phyloP scores from a whole-genome alignment of 1,140 invertebrate species.

The Pogonus chalceus region DNA sequence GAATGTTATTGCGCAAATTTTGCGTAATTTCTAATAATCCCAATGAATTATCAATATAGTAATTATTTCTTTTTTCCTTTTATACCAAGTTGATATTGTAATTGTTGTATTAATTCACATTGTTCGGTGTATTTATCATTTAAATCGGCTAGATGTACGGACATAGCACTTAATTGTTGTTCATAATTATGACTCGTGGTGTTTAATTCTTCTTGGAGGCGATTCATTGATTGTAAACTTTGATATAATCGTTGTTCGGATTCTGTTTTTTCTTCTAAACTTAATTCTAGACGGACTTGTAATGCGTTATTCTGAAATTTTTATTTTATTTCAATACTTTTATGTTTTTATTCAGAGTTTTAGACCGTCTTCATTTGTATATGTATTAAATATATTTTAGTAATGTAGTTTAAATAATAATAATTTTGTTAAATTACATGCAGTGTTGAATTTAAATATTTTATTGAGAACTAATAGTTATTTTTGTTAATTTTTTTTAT shows the following conservation, averaged over 20 bases:
- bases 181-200: slow-evolving; percentile 77
- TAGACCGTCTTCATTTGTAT: too few species aligned
- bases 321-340: too few species aligned
- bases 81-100: slow-evolving; percentile 39
- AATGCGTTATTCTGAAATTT: slow-evolving; percentile 19
- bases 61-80: slow-evolving; percentile 35
- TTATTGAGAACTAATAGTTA: too few species aligned
- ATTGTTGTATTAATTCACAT: slow-evolving; percentile 61
- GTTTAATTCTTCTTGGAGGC: slow-evolving; percentile 32
- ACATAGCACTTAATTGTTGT: slow-evolving; percentile 78
- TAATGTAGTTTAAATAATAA: too few species aligned
- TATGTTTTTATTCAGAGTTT: too few species aligned
- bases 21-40: too few species aligned
- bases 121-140: slow-evolving; percentile 78
- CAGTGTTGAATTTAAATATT: too few species aligned
- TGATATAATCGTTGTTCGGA: slow-evolving; percentile 33
- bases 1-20: too few species aligned
- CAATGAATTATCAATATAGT: too few species aligned
- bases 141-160: slow-evolving; percentile 83
- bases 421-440: too few species aligned
- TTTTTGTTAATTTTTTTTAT: too few species aligned
- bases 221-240: slow-evolving; percentile 11
- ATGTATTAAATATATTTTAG: too few species aligned
- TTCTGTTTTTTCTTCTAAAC: slow-evolving; percentile 25
- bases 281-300: slow-evolving; percentile 30